A percentile compares a stretch with the other conserved stretches of the same genome.
Conservation (phyloP, 2,888 invertebrate species). For the Spodoptera littoralis region DNA sequence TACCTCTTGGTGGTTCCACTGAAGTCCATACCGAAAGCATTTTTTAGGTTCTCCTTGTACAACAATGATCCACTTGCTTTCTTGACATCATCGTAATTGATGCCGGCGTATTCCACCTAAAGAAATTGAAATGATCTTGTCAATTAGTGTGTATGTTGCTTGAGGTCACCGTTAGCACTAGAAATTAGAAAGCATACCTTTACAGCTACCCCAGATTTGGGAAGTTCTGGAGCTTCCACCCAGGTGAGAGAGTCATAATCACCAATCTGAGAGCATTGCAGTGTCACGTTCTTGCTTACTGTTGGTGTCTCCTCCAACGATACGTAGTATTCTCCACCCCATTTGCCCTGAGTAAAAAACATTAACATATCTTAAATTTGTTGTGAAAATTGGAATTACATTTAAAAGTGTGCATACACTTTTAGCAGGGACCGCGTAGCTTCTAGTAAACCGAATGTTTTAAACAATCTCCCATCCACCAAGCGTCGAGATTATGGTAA, state of each 20-base stretch:
- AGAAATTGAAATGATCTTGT: background rate
- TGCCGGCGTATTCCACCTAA: constrained; percentile 69
- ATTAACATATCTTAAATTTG: too few relatives aligned
- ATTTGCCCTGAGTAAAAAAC: constrained; percentile 49
- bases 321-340: constrained; percentile 63
- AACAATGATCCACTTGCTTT: constrained; percentile 56
- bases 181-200: constrained; percentile 57
- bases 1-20: constrained; percentile 72
- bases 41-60: constrained; percentile 22
- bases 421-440: too few relatives aligned
- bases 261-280: constrained; percentile 54
- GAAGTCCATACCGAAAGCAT: constrained; percentile 70
- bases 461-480: too few relatives aligned
- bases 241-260: constrained; percentile 40
- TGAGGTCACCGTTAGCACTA: background rate
- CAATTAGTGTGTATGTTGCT: background rate
- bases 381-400: too few relatives aligned
- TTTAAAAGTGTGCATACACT: too few relatives aligned
- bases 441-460: too few relatives aligned
- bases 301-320: constrained; percentile 36
- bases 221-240: constrained; percentile 25
- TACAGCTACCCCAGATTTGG: constrained; percentile 59
- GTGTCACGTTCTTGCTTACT: constrained; percentile 34
- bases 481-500: too few relatives aligned
- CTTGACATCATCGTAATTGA: constrained; percentile 62